Base-by-base conservation (phyloP, 2,888 invertebrate species). In the Crioceris asparagi region DNA sequence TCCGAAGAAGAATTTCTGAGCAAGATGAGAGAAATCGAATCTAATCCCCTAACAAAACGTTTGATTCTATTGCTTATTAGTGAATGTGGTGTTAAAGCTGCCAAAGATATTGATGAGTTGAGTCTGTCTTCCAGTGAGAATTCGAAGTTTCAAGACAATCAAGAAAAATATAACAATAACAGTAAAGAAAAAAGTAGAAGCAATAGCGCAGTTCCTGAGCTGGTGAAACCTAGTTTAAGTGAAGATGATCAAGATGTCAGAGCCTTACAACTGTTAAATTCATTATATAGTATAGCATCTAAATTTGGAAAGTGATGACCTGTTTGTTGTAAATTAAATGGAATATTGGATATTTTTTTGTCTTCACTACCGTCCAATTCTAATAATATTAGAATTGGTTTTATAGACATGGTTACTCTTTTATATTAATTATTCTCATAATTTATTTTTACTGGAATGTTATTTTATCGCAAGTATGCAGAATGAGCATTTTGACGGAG, bases 241-340 rank as follows among this genome's bases (percentile, higher is more conserved):
- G 55, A 59, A 27, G 59, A 61, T 11, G 57, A 72, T 35, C 77
- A 86, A 10, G 86, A 87, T 54, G 76, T 77, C 15, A 72, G 87
- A 60, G 87, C 87, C 10, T 66, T 88, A 52, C 85, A 87, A 64
- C 67, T 88, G 49, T 72, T 88, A 56, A 78, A 83, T 65, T 85
- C 87, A 45, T 68, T 88, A 39, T 88, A 87, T 64, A 77, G 83
- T 44, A 77, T 88, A 59, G 86, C 87, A 38, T 83, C 86, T 14
- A 77, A 79, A 66, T 86, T 85, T 75, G 84, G 84, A 52, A 73
- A 71, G 66, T 68, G 23, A 7, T 21, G 10, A n/a, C n/a, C n/a
- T n/a, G n/a, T n/a, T n/a, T n/a, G n/a, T n/a, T n/a, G n/a, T n/a
- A n/a, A n/a, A n/a, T 21, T 8, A 21, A 21, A 21, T 21, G 23